Evolutionary conservation across 2,888 invertebrate species (phyloP).

Genomic region (Podotricha telesiphe): DNA sequence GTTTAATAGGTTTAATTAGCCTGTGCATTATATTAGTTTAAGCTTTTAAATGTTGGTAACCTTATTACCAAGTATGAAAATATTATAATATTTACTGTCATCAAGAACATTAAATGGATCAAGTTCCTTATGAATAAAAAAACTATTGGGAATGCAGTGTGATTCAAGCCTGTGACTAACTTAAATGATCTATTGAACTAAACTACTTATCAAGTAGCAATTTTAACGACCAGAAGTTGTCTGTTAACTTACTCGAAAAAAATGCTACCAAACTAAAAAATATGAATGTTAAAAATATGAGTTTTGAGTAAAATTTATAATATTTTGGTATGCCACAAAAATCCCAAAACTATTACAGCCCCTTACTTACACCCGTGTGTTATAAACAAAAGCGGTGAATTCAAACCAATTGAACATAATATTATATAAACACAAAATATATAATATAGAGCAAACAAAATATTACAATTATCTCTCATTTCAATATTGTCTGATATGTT

Average conservation of each 20-base stretch:
- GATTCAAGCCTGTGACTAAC: not conserved
- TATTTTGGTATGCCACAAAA: slow-evolving; percentile 11
- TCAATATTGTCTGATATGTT: not conserved
- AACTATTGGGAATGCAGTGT: not conserved
- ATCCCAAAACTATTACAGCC: not conserved
- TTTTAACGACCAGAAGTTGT: too few species aligned
- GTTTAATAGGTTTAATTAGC: slow-evolving; percentile 10
- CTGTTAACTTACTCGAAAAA: too few species aligned
- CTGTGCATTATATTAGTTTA: slow-evolving; percentile 7
- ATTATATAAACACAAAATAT: not conserved
- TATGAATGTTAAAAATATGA: not conserved
- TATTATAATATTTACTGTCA: slow-evolving; percentile 1
- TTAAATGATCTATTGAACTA: not conserved
- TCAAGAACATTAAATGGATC: slow-evolving; percentile 11
- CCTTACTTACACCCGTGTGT: not conserved
- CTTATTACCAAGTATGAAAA: slow-evolving; percentile 6
- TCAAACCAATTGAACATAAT: not conserved
- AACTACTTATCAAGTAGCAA: not conserved
- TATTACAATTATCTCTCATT: not conserved
- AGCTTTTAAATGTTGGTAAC: slow-evolving; percentile 4
- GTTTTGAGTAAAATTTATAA: slow-evolving; percentile 7
- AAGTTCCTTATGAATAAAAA: slow-evolving; percentile 10
- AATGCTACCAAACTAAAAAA: too few species aligned
- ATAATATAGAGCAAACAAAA: not conserved
- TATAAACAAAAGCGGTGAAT: not conserved